Percentiles rank a stretch among this genome's conserved stretches.
These are phyloP conservation scores for Calameuta filiformis DNA, from an alignment of 2,888 invertebrate species.

Conservation along the genomic window DNA sequence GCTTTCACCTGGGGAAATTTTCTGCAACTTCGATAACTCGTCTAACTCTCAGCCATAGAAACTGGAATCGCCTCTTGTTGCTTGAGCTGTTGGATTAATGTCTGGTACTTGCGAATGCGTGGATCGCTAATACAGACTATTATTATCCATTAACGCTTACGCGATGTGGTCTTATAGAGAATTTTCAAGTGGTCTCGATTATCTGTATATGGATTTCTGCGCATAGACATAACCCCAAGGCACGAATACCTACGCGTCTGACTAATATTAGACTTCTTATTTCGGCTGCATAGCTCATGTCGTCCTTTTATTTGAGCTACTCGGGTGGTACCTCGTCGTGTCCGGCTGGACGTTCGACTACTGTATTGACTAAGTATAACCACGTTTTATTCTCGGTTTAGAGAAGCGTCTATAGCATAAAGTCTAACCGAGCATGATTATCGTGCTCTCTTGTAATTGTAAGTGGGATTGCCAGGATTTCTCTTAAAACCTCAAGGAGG, in stretches of 20 bases:
- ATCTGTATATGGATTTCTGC: not conserved
- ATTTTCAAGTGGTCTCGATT: not conserved
- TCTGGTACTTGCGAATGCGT: not conserved
- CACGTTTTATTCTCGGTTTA: not conserved
- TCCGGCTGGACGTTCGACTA: not conserved
- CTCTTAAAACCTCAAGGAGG: not conserved
- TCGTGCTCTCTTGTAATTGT: not conserved
- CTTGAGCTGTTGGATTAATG: not conserved
- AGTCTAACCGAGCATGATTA: not conserved
- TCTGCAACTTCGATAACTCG: not conserved
- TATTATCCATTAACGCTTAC: not conserved
- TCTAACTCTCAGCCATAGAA: not conserved
- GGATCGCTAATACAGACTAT: not conserved
- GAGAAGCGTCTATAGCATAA: not conserved
- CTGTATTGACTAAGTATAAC: not conserved
- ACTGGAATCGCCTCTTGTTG: not conserved
- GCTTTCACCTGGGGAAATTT: not conserved
- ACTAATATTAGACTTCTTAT: slow-evolving; percentile 1
- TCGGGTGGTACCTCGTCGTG: not conserved
- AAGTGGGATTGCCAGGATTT: not conserved
- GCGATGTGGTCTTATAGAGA: not conserved
- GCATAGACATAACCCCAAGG: not conserved
- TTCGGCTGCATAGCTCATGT: not conserved
- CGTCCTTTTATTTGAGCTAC: not conserved
- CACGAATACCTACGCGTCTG: not conserved